Evolutionary conservation across 1,140 invertebrate species (phyloP).

Genomic region (Adelges cooleyi): DNA sequence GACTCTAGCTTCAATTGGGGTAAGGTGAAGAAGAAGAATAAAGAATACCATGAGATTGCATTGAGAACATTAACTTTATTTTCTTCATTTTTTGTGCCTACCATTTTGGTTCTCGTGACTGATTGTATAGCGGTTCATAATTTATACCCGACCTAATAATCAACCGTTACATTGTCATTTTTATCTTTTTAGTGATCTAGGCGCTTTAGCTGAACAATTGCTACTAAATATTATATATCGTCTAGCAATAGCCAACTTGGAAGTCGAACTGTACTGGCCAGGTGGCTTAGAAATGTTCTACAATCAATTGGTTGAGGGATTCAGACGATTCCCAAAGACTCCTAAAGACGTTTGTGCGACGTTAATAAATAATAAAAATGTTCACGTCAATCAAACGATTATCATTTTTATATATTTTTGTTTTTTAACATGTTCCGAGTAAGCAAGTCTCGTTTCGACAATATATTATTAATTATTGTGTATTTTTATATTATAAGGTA

Average conservation of each 20-base stretch:
- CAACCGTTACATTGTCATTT: too few species aligned
- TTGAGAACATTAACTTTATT: too few species aligned
- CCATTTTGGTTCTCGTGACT: too few species aligned
- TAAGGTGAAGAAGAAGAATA: too few species aligned
- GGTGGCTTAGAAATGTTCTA: conserved; percentile 4
- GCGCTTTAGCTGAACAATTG: not conserved
- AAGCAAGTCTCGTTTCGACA: not conserved
- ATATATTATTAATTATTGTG: too few species aligned
- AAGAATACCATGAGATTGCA: too few species aligned
- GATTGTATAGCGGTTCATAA: too few species aligned
- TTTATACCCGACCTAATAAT: too few species aligned
- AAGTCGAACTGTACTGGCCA: not conserved
- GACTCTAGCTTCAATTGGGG: too few species aligned
- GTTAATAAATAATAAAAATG: not conserved
- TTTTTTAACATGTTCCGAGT: conserved; percentile 20
- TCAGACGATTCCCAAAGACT: conserved; percentile 11
- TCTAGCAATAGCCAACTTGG: not conserved
- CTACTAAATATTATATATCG: not conserved
- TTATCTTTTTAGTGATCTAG: not conserved
- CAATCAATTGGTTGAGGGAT: not conserved
- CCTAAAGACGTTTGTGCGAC: conserved; percentile 3
- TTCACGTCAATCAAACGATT: not conserved
- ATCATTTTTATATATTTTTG: conserved; percentile 13
- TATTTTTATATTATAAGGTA: not conserved
- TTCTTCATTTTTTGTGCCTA: too few species aligned